These are phyloP conservation scores for Lepilemur ruficaudatus DNA, from an alignment of 2,797 vertebrate genomes.

Conservation along the genomic window DNA sequence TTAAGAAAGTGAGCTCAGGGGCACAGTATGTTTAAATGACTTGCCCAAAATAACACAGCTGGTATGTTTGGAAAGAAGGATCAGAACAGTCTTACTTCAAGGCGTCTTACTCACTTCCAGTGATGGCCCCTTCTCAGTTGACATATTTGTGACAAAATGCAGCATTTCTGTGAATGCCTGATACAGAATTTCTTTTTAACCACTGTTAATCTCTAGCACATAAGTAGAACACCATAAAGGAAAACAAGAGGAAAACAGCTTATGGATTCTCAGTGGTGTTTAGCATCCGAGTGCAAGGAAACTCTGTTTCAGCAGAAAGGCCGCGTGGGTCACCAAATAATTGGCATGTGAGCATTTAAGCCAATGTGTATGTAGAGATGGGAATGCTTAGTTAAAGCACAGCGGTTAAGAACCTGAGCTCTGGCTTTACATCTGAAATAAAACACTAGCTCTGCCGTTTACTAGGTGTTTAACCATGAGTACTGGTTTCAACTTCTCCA, in stretches of 20 bases:
- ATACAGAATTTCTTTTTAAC: neutral
- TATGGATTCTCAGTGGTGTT: neutral
- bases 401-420: neutral
- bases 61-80: neutral
- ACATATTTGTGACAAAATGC: neutral
- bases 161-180: neutral
- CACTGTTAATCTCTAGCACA: neutral
- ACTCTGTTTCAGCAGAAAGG: neutral
- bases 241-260: neutral
- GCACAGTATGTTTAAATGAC: neutral
- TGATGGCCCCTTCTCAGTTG: neutral
- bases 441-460: neutral
- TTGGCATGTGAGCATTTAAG: neutral
- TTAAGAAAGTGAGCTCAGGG: neutral
- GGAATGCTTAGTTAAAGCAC: neutral
- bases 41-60: neutral
- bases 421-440: neutral
- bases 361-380: fast-evolving
- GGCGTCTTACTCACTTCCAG: neutral
- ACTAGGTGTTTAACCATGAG: neutral
- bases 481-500: neutral
- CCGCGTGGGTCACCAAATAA: neutral
- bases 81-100: neutral
- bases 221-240: neutral
- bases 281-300: neutral